These are phyloP conservation scores for Maccullochella peelii DNA, from an alignment of 2,113 vertebrate genomes.

Conservation along the genomic window DNA sequence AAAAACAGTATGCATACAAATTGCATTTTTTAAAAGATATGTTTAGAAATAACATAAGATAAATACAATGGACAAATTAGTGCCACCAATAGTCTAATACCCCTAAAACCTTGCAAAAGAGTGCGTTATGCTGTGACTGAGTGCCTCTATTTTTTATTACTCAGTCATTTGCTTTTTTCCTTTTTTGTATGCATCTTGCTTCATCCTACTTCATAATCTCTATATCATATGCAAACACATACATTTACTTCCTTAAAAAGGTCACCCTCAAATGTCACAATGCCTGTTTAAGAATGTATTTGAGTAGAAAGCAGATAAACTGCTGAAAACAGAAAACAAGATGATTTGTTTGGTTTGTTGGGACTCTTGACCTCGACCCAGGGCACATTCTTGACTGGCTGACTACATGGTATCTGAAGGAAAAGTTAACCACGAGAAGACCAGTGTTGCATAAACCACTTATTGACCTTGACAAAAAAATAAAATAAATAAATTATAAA, in stretches of 20 bases:
- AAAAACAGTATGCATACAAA: neutral
- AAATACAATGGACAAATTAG: neutral
- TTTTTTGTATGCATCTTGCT: neutral
- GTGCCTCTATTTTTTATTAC: neutral
- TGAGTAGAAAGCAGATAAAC: slow-evolving; percentile 51
- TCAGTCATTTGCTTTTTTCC: neutral
- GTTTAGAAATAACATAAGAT: neutral
- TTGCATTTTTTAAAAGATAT: neutral
- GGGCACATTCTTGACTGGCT: slow-evolving; percentile 61
- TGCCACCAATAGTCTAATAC: neutral
- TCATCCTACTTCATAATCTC: neutral
- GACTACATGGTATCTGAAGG: slow-evolving; percentile 31
- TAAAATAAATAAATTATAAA: too few relatives aligned
- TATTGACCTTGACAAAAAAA: slow-evolving; percentile 27
- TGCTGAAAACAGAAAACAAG: slow-evolving; percentile 61
- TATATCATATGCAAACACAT: neutral
- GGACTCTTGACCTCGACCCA: slow-evolving; percentile 67
- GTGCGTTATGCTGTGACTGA: neutral
- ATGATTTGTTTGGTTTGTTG: slow-evolving; percentile 51
- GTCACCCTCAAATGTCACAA: neutral
- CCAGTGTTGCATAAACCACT: neutral
- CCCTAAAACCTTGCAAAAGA: neutral
- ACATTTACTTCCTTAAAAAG: slow-evolving; percentile 1
- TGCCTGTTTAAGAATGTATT: slow-evolving; percentile 47
- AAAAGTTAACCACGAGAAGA: slow-evolving; percentile 14